Evolutionary conservation across 2,113 vertebrate species (phyloP), one percentile per base, ranked within the genome.

Genomic region (Brachyhypopomus occidentalis): DNA sequence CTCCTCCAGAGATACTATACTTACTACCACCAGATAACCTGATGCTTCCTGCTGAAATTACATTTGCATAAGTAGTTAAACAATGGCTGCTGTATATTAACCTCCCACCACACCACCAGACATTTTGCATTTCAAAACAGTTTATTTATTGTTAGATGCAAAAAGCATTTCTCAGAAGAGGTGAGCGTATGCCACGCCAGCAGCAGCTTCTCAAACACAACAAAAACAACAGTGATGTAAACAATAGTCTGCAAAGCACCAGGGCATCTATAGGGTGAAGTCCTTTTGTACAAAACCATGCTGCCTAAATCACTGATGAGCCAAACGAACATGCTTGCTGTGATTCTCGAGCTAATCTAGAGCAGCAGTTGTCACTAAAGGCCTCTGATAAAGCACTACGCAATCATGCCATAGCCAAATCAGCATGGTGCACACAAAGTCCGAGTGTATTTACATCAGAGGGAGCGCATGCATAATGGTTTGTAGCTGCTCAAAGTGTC

Each of bases 131-230:
- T 79, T 30, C 71, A 59, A 84, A 72, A 25, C 48, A 79, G 60
- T 92, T 92, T 89, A 88, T 91, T 90, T 59, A 78, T 82, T 41
- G 84, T 56, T 62, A 72, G 58, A 84, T 58, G 72, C 72, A 79
- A 59, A 60, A 30, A 59, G 80, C 59, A 82, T 67, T 70, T 63
- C 56, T 75, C 74, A 30, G 60, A 38, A 22, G 78, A 66, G 69
- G 22, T 72, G 48, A 52, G 27, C 72, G 16, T 80, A 55, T 36
- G 22, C 55, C 30, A 34, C 60, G 45, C 55, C 48, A 84, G 79
- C 34, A 77, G 69, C 25, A 80, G 75, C 25, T n/a, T 67, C 71
- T 80, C 25, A 75, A 62, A 58, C 58, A 59, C 70, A 81, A 48
- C 48, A 59, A 8, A 59, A 62, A 5, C 36, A 66, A 41, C 30